Percentiles rank a stretch among this genome's conserved stretches.
phyloP scores from a whole-genome alignment of 2,888 invertebrate genomes.

The Caenorhabditis zanzibari region DNA sequence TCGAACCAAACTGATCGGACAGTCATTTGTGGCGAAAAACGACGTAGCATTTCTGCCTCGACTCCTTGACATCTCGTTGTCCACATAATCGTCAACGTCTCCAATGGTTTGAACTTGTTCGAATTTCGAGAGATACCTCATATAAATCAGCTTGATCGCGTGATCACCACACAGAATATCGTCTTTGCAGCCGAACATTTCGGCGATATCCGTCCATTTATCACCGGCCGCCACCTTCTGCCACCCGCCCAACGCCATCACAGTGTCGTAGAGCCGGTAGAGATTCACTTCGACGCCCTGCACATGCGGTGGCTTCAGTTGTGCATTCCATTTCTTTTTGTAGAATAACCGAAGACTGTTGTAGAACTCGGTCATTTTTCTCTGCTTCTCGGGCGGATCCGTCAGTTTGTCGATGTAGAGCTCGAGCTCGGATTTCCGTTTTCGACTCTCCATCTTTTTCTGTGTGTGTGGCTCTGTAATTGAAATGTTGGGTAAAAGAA shows the following conservation, averaged over 20 bases:
- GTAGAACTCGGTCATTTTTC: slow-evolving; percentile 84
- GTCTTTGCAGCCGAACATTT: slow-evolving; percentile 86
- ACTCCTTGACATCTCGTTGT: slow-evolving; percentile 69
- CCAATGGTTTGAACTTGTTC: slow-evolving; percentile 81
- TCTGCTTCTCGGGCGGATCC: slow-evolving; percentile 85
- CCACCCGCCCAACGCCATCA: slow-evolving; percentile 95
- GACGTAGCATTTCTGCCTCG: slow-evolving; percentile 67
- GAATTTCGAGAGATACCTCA: slow-evolving; percentile 80
- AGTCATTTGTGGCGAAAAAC: slow-evolving; percentile 77
- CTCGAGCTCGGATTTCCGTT: slow-evolving; percentile 75
- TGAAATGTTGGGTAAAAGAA: neutral
- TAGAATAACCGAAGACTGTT: slow-evolving; percentile 78
- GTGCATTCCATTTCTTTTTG: slow-evolving; percentile 85
- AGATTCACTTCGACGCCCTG: slow-evolving; percentile 95
- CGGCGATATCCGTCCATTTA: slow-evolving; percentile 81
- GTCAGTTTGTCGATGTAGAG: slow-evolving; percentile 76
- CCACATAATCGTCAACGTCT: slow-evolving; percentile 77
- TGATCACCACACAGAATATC: slow-evolving; percentile 93
- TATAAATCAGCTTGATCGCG: slow-evolving; percentile 87
- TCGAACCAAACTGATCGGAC: slow-evolving; percentile 73
- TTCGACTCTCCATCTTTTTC: slow-evolving; percentile 75
- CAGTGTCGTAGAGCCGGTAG: slow-evolving; percentile 92
- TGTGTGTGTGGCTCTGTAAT: slow-evolving; percentile 22
- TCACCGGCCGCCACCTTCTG: slow-evolving; percentile 88
- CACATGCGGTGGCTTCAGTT: slow-evolving; percentile 88